Base-by-base conservation (phyloP, 2,113 vertebrate species). In the Hippocampus guttulatus region DNA sequence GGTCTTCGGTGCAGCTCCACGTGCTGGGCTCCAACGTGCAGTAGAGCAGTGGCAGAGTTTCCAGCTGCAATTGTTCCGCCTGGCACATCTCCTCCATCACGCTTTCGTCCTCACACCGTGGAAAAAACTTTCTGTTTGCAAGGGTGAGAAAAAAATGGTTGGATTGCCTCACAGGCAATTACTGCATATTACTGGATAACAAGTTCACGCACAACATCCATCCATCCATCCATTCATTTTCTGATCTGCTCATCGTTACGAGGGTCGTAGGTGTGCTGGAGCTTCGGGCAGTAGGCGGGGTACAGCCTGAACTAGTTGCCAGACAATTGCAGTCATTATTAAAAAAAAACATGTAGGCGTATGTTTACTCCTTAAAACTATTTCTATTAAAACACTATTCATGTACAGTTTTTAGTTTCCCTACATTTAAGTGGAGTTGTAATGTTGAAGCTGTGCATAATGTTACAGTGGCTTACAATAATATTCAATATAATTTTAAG, bases 1-100 rank as follows among this genome's bases (percentile, higher is more conserved):
- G 91, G 62, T 93, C 91, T 1, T 91, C 87, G 0, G 90, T 91
- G 87, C 85, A 75, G 88, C 87, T 90, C 92, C 92, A 93, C 7
- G 73, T 55, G 68, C 52, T 88, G 16, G 91, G 85, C 76, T 92
- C 86, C 73, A 93, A 66, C 5, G 85, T 91, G 81, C 76, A 71
- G 84, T 88, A 84, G 52, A 91, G 84, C 81, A 93, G 62, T 1
- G 92, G 91, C 25, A 93, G 75, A 0, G 77, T 89, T 84, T 93
- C 92, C 75, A 93, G 82, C 85, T 91, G 91, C 73, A 92, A 82
- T 83, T 91, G 91, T 81, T 93, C 92, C 0, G 78, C 77, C 47
- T 90, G 88, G 67, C 90, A 89, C 68, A 85, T 71, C 47, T 90
- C 86, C 71, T 92, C 88, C 90, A 92, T 90, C 5, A 89, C 71